Conservation (phyloP, 2,113 vertebrate species). For the Cepphus grylle region DNA sequence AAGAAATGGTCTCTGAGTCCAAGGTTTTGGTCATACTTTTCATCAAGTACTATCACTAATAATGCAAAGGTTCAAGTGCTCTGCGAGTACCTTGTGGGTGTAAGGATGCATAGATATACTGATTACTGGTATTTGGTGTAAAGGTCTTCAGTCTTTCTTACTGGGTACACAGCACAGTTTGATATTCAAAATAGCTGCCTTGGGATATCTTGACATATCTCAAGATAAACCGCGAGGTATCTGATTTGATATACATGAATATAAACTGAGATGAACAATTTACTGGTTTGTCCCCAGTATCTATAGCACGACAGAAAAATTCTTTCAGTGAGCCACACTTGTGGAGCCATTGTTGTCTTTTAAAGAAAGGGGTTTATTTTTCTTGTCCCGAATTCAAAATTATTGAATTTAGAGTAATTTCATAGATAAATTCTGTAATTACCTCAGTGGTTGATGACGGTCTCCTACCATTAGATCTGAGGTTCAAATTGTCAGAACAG, state of each 20-base stretch:
- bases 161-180: neutral
- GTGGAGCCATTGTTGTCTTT: neutral
- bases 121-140: neutral
- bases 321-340: neutral
- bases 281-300: neutral
- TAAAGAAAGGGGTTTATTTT: neutral
- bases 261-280: neutral
- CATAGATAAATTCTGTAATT: neutral
- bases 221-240: neutral
- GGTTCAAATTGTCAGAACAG: neutral
- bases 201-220: neutral
- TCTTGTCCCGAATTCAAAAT: neutral
- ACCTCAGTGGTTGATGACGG: neutral
- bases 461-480: neutral
- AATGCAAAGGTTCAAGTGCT: neutral
- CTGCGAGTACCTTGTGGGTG: neutral
- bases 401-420: neutral
- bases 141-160: neutral
- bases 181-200: neutral
- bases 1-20: neutral
- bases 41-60: neutral
- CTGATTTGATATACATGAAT: neutral
- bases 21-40: neutral
- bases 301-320: neutral
- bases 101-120: neutral